phyloP scores from a whole-genome alignment of 53 echinoderm and acorn worm species.

The Crossaster papposus region DNA sequence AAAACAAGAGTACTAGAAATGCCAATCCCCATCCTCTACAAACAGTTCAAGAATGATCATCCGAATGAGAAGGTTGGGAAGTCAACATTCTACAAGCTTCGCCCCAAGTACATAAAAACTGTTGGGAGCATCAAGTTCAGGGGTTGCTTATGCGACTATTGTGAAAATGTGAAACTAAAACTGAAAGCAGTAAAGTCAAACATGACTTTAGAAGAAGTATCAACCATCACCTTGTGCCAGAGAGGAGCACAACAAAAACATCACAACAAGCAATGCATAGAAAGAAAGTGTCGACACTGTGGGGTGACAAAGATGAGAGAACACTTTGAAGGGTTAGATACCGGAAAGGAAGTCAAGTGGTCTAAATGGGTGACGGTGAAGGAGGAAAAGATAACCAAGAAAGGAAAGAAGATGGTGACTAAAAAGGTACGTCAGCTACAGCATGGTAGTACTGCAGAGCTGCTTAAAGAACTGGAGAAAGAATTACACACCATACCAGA shows the following conservation, averaged over 20 bases:
- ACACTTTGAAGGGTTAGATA: conserved; percentile 17
- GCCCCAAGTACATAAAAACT: conserved; percentile 58
- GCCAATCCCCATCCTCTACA: conserved; percentile 44
- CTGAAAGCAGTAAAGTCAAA: conserved; percentile 53
- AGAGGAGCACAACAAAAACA: conserved; percentile 7
- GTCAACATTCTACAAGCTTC: conserved; percentile 66
- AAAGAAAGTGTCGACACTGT: conserved; percentile 54
- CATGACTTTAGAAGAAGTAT: conserved; percentile 22
- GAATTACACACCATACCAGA: conserved; percentile 13
- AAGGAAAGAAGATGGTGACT: conserved; percentile 18
- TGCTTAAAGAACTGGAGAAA: conserved; percentile 33
- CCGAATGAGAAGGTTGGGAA: conserved; percentile 47
- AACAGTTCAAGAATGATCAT: conserved; percentile 54
- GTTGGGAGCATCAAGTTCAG: conserved; percentile 33
- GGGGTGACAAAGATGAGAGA: conserved; percentile 25
- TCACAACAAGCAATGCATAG: conserved; percentile 33
- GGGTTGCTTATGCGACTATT: conserved; percentile 61
- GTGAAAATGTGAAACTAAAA: conserved; percentile 41
- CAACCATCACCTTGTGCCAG: conserved; percentile 47
- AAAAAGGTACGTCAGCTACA: conserved; percentile 20
- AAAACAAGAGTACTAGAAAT: conserved; percentile 58
- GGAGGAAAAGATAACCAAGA: conserved; percentile 22
- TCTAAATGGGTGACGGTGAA: conserved; percentile 30
- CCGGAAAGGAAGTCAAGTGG: neutral
- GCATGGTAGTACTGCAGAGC: conserved; percentile 18